Percentiles rank a stretch among this genome's conserved stretches.
Evolutionary conservation across 2,888 invertebrate genomes (phyloP).

Genomic region (Sicus ferrugineus): DNA sequence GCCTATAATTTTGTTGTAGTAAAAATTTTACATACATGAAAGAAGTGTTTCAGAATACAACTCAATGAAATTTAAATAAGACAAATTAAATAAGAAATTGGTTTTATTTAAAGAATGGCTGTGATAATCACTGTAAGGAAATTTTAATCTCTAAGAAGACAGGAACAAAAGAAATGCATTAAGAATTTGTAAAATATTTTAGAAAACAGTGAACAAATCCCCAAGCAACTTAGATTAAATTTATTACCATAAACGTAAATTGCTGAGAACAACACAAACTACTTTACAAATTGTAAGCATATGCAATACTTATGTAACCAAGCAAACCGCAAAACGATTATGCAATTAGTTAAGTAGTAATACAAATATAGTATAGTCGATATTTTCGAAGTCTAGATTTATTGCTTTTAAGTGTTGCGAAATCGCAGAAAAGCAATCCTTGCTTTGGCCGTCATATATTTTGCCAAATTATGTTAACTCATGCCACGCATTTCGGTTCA

Average conservation of each 20-base stretch:
- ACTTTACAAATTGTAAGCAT: slow-evolving; percentile 17
- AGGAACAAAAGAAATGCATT: slow-evolving; percentile 22
- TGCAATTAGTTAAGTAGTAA: neutral
- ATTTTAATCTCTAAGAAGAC: slow-evolving; percentile 37
- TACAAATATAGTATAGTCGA: neutral
- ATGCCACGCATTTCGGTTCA: neutral
- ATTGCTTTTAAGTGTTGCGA: neutral
- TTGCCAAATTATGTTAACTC: neutral
- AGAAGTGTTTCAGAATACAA: slow-evolving; percentile 34
- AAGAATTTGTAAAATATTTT: slow-evolving; percentile 31
- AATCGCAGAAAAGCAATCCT: neutral
- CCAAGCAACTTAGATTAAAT: slow-evolving; percentile 1
- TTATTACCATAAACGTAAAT: slow-evolving; percentile 9
- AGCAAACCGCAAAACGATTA: slow-evolving; percentile 8
- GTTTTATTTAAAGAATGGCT: slow-evolving; percentile 53
- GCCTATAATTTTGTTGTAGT: slow-evolving; percentile 35
- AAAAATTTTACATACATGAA: slow-evolving; percentile 41
- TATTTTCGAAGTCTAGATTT: neutral
- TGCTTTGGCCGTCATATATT: neutral
- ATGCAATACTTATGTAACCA: neutral
- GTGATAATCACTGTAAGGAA: slow-evolving; percentile 54
- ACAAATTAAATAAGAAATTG: slow-evolving; percentile 49
- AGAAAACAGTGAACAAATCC: slow-evolving; percentile 1
- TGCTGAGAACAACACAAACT: slow-evolving; percentile 13
- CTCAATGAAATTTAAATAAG: slow-evolving; percentile 37